phyloP scores from a whole-genome alignment of 2,888 invertebrate genomes.

The Chrysina gloriosa region DNA sequence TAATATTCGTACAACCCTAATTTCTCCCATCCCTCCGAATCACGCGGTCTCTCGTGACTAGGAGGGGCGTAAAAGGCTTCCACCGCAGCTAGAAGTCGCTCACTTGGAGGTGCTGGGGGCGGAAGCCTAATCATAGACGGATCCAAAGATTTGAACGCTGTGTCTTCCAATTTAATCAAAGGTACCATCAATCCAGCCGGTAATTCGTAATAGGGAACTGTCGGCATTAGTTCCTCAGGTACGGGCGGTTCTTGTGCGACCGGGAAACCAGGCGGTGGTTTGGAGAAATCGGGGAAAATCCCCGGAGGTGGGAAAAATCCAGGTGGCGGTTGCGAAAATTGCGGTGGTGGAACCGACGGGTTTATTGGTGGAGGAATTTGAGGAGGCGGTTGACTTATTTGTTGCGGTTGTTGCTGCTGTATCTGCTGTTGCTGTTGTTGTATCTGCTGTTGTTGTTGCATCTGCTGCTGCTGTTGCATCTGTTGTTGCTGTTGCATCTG shows the following conservation, averaged over 20 bases:
- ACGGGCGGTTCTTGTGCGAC: slow-evolving; percentile 66
- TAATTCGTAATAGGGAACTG: slow-evolving; percentile 94
- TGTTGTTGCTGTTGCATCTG: slow-evolving; percentile 44
- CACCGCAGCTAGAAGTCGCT: slow-evolving; percentile 90
- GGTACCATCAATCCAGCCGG: slow-evolving; percentile 99
- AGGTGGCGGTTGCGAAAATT: slow-evolving; percentile 56
- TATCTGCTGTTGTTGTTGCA: too few species aligned
- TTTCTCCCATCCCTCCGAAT: slow-evolving; percentile 98
- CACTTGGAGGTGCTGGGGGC: slow-evolving; percentile 94
- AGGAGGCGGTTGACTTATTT: slow-evolving; percentile 43
- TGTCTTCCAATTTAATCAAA: slow-evolving; percentile 92
- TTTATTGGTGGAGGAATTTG: slow-evolving; percentile 57
- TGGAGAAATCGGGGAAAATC: slow-evolving; percentile 82
- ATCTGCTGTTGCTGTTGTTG: slow-evolving; percentile 40
- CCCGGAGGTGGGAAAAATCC: slow-evolving; percentile 67
- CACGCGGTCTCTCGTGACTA: slow-evolving; percentile 93
- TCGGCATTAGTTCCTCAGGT: slow-evolving; percentile 81
- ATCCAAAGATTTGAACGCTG: slow-evolving; percentile 89
- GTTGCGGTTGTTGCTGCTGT: slow-evolving; percentile 37
- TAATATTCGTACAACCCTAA: slow-evolving; percentile 97
- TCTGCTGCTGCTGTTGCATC: slow-evolving; percentile 22
- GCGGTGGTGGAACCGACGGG: slow-evolving; percentile 62
- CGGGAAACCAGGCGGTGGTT: slow-evolving; percentile 86
- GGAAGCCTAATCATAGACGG: slow-evolving; percentile 92
- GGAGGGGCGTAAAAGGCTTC: slow-evolving; percentile 97